Base-by-base conservation (phyloP, 2,888 invertebrate species). In the Scaptomyza parva region DNA sequence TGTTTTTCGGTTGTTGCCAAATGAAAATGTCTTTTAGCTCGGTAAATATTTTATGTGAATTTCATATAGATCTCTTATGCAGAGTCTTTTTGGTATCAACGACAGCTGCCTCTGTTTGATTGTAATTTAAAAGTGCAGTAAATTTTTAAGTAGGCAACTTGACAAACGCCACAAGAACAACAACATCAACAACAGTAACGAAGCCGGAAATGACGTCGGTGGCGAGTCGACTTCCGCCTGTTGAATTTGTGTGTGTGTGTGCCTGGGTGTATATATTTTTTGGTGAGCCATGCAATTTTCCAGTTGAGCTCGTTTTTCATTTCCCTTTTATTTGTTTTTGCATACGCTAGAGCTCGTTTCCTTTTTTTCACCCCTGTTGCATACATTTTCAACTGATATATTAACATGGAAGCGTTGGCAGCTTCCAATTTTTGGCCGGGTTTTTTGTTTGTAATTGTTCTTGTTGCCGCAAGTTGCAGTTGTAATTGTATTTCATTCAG, bases 241-340 rank as follows among this genome's bases (percentile, higher is more conserved):
- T 65, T 41, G 41, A 24, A 39, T 58, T 43, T 48, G 54, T 79
- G 47, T 55, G 6, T 17, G 40, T 53, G 40, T 58, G 57, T 51
- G 51, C 53, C 47, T 45, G 50, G 62, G 43, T 52, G 14, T 45
- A 22, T 26, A 44, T 45, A 20, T 55, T 63, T 72, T 63, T 59
- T 63, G 40, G 57, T 55, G 60, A 50, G 50, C 44, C 65, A 63
- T 77, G 86, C 84, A 84, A 86, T 84, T 88, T 84, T 84, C 83
- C 84, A 86, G 80, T 80, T 50, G 86, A 70, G 88, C 84, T 88
- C 84, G 77, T 83, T 86, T 84, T 86, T 86, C 88, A 88, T 88
- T 84, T 88, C 86, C 77, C 61, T 86, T 59, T 83, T 84, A 86
- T 84, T 88, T 84, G 88, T 73, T 88, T 88, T 84, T 88, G 66